These are phyloP conservation scores for Scarus forsteni DNA, from an alignment of 2,797 vertebrate species.

Conservation along the genomic window DNA sequence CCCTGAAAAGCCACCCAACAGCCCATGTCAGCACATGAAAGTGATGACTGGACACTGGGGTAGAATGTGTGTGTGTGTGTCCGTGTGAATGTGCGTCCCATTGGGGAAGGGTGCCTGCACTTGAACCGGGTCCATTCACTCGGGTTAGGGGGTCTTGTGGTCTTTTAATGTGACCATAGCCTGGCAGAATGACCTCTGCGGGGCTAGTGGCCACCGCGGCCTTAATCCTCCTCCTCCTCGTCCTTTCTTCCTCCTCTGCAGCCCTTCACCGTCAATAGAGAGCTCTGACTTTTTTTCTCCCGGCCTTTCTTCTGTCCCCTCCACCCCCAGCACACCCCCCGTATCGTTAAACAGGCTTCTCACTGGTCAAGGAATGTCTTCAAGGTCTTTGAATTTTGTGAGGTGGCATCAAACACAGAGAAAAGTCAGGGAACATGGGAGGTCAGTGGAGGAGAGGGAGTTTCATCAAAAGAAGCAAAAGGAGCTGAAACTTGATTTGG, in stretches of 20 bases:
- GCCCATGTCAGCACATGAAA: constrained; percentile 66
- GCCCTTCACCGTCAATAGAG: constrained; percentile 46
- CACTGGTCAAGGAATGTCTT: constrained; percentile 34
- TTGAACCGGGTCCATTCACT: constrained; percentile 62
- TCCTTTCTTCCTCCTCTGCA: constrained; percentile 34
- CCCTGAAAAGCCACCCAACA: constrained; percentile 49
- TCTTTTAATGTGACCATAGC: constrained; percentile 59
- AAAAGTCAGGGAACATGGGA: background rate
- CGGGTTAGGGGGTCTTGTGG: constrained; percentile 54
- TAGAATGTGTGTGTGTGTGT: constrained; percentile 10
- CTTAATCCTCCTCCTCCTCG: constrained; percentile 57
- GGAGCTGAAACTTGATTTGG: too few relatives aligned
- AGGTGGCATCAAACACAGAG: constrained; percentile 1
- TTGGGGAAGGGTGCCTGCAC: constrained; percentile 58
- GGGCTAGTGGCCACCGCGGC: constrained; percentile 35
- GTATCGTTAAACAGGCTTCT: constrained; percentile 55
- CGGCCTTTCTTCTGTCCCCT: constrained; percentile 35
- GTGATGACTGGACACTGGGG: constrained; percentile 55
- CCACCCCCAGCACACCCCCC: constrained; percentile 24
- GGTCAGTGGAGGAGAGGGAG: background rate
- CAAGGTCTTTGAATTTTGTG: constrained; percentile 18
- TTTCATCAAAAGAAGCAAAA: background rate
- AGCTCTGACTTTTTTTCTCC: constrained; percentile 55
- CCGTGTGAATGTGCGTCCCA: constrained; percentile 13
- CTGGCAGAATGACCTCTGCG: constrained; percentile 54